Conservation (phyloP, 1,140 invertebrate genomes). For the Solenopsis invicta region DNA sequence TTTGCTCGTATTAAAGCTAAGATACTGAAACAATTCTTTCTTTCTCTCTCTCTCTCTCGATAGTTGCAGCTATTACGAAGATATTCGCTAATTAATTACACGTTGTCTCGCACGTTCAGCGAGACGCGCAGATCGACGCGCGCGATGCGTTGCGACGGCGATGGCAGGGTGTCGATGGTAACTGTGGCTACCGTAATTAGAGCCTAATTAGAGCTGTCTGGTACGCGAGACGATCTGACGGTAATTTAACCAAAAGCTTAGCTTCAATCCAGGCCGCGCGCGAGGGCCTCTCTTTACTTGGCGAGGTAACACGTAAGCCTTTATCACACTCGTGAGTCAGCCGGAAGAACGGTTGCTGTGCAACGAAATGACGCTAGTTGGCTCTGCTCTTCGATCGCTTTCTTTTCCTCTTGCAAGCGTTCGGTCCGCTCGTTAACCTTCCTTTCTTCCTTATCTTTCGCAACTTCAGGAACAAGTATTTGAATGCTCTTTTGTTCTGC, state of each 20-base stretch:
- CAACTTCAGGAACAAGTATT: not conserved
- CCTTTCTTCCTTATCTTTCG: not conserved
- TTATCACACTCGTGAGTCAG: conserved; percentile 71
- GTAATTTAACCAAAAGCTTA: conserved; percentile 1
- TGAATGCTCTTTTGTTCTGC: too few species aligned
- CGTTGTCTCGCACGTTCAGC: not conserved
- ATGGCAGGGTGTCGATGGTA: not conserved
- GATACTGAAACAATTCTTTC: too few species aligned
- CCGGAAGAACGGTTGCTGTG: conserved; percentile 66
- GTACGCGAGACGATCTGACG: not conserved
- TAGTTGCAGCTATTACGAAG: not conserved
- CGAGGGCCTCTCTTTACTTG: conserved; percentile 11
- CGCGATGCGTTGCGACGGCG: not conserved
- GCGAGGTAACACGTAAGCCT: conserved; percentile 67
- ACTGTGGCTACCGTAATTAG: not conserved
- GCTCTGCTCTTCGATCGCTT: conserved; percentile 15
- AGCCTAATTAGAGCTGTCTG: not conserved
- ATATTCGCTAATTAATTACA: conserved; percentile 13
- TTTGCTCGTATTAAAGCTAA: too few species aligned
- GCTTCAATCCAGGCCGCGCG: not conserved
- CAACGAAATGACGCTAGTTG: conserved; percentile 42
- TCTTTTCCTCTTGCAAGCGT: not conserved
- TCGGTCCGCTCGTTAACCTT: not conserved
- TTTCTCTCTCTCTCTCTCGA: too few species aligned
- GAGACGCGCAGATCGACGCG: not conserved